A percentile compares a stretch with the other conserved stretches of the same genome.
These are phyloP conservation scores for Dicyema japonicum DNA, from an alignment of 1,140 invertebrate species.

Conservation along the genomic window DNA sequence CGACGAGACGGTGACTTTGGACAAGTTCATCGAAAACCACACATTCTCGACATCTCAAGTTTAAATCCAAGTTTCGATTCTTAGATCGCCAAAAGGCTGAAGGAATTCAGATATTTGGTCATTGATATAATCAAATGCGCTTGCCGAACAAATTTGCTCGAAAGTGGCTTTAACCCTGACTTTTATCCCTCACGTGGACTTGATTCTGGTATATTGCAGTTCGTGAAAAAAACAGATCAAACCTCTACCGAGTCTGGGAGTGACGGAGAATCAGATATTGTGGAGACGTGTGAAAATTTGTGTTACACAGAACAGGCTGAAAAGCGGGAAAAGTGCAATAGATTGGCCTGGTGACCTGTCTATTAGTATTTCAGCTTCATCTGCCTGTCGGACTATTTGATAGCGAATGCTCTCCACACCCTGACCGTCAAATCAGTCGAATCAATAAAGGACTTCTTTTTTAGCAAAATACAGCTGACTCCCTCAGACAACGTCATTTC, in stretches of 20 bases:
- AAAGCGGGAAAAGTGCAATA: constrained; percentile 36
- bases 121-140: constrained; percentile 31
- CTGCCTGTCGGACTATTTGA: constrained; percentile 35
- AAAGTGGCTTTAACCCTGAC: constrained; percentile 34
- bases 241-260: not conserved
- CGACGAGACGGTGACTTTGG: too few relatives aligned
- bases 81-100: constrained; percentile 21
- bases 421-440: constrained; percentile 31
- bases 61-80: too few relatives aligned
- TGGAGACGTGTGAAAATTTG: constrained; percentile 25
- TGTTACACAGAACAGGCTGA: constrained; percentile 45
- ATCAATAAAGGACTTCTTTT: too few relatives aligned
- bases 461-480: constrained; percentile 27
- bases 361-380: constrained; percentile 13
- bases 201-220: not conserved
- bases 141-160: constrained; percentile 34
- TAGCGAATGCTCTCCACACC: constrained; percentile 31
- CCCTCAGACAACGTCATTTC: constrained; percentile 11
- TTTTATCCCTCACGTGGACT: constrained; percentile 18
- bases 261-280: constrained; percentile 9
- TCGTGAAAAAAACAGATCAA: not conserved
- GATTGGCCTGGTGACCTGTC: constrained; percentile 27
- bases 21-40: too few relatives aligned
- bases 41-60: too few relatives aligned
- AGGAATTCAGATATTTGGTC: constrained; percentile 27